Base-by-base conservation (phyloP, 2,797 vertebrate genomes). In the Danio aesculapii region DNA sequence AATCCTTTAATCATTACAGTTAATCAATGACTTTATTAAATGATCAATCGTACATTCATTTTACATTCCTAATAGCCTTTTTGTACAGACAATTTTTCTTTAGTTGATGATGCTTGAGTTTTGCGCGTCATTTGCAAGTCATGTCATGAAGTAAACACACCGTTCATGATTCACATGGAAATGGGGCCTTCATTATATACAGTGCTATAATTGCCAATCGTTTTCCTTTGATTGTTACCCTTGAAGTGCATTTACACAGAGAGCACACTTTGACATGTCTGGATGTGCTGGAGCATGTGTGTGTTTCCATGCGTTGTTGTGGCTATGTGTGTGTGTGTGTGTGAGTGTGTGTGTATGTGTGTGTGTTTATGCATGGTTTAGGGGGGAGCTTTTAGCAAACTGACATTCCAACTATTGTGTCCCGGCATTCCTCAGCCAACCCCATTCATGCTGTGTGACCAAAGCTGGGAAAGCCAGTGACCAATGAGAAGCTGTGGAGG, bases 401-500 rank as follows among this genome's bases (percentile, higher is more conserved):
- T 93, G 91, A 89, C 94, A 95, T 95, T 95, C 93, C 92, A 89
- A 79, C 91, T 88, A 93, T 95, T 95, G 92, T 95, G 75, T 76
- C 91, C 92, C 83, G 87, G 81, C 94, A 94, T 95, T 95, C 94
- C 93, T 91, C 67, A 89, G 91, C 89, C 88, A 84, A 87, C 89
- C 91, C 91, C 91, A 91, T 94, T 93, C 91, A 94, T 89, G 91
- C 88, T 84, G 89, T 91, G 90, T 88, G 91, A 93, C 90, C 90
- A 92, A 79, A 86, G 91, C 90, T 89, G 89, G 88, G 90, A 86
- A 88, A 89, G 87, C 83, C 83, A 87, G 86, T 66, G 86, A 89
- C 90, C 89, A 92, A 89, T 84, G 88, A 88, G 88, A 86, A 90
- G 84, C 86, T 81, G 79, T 81, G 86, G 90, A 90, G 88, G 88